A percentile compares a stretch with the other conserved stretches of the same genome.
These are phyloP conservation scores for Metellina segmentata DNA, from an alignment of 2,888 invertebrate genomes.

Conservation along the genomic window DNA sequence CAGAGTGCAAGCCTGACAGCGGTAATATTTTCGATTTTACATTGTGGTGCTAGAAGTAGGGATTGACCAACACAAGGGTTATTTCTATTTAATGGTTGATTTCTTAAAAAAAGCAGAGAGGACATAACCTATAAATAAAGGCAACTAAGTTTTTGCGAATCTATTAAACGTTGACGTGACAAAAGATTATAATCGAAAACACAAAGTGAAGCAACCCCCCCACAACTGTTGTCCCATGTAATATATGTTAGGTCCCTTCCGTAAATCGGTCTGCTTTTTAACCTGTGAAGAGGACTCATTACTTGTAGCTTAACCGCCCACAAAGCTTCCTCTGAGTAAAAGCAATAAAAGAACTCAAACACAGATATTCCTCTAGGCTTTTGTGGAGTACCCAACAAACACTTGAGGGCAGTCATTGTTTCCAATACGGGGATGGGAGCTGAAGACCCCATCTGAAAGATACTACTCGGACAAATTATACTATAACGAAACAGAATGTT, in stretches of 20 bases:
- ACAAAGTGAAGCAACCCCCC: no score
- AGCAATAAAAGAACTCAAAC: constrained; percentile 38
- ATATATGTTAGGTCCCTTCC: neutral
- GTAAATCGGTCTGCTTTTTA: neutral
- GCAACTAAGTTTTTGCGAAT: no score
- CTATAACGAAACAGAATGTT: neutral
- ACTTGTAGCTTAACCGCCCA: constrained; percentile 4
- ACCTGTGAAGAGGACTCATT: constrained; percentile 14
- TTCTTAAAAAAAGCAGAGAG: no score
- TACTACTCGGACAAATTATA: neutral
- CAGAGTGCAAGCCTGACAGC: no score
- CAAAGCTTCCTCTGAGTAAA: neutral
- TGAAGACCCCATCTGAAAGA: neutral
- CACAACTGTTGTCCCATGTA: neutral
- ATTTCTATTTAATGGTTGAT: no score
- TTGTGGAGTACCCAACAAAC: constrained; percentile 24
- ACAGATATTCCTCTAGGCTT: constrained; percentile 19
- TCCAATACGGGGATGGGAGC: neutral
- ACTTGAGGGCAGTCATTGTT: constrained; percentile 19
- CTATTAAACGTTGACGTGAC: no score
- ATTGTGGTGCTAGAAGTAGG: no score
- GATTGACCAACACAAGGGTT: no score
- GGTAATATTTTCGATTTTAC: no score
- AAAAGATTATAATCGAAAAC: no score
- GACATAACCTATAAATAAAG: no score